These are phyloP conservation scores for Lasioglossum vierecki DNA, from an alignment of 2,888 invertebrate species.

Conservation along the genomic window DNA sequence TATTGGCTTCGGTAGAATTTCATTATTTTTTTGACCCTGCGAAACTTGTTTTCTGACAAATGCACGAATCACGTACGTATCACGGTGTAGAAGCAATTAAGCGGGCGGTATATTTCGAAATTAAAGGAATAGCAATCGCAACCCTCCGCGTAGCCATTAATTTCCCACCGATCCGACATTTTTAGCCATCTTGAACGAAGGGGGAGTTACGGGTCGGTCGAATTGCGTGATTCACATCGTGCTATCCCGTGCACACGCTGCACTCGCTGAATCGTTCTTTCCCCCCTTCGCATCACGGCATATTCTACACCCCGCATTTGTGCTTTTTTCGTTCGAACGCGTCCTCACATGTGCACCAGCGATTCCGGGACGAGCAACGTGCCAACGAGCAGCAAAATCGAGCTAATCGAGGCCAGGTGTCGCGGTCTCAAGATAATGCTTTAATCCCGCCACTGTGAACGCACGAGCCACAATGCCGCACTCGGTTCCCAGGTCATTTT, in stretches of 20 bases:
- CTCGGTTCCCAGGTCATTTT: neutral
- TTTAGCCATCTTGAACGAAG: neutral
- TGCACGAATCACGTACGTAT: neutral
- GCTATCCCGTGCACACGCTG: neutral
- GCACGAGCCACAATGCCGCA: neutral
- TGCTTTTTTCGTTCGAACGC: neutral
- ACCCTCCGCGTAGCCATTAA: neutral
- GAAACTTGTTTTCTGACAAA: neutral
- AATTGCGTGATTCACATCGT: neutral
- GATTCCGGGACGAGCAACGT: neutral
- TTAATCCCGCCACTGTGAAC: conserved; percentile 8
- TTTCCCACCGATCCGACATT: neutral
- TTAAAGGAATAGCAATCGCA: neutral
- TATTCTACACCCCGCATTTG: neutral
- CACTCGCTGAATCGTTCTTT: neutral
- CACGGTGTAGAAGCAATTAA: neutral
- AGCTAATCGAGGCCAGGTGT: conserved; percentile 24
- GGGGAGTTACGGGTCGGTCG: neutral
- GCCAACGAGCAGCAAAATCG: conserved; percentile 3
- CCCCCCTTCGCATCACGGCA: neutral
- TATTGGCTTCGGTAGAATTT: neutral
- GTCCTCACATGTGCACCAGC: neutral
- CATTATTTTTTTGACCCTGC: neutral
- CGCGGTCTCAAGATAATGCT: conserved; percentile 14
- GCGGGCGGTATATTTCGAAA: neutral